Conservation (phyloP, 2,113 vertebrate genomes). For the Amphiprion percula region DNA sequence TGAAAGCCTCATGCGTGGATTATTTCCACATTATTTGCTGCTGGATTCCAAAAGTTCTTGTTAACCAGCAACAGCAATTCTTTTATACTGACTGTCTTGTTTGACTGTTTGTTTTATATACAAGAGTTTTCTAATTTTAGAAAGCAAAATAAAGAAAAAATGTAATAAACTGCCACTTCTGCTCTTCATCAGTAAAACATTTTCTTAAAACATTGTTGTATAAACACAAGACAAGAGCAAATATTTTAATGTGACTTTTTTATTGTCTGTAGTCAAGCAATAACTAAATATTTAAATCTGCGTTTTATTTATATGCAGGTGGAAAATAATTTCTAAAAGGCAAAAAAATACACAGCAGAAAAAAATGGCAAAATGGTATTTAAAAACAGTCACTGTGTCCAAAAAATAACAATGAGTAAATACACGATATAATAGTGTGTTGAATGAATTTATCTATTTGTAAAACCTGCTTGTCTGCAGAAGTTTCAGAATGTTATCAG, state of each 20-base stretch:
- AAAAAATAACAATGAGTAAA: conserved; percentile 75
- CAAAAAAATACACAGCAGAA: conserved; percentile 19
- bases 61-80: conserved; percentile 60
- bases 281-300: conserved; percentile 42
- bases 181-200: not conserved
- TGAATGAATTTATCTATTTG: conserved; percentile 82
- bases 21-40: conserved; percentile 77
- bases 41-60: conserved; percentile 68
- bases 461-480: conserved; percentile 82
- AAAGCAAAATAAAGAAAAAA: conserved; percentile 18
- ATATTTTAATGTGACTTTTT: conserved; percentile 11
- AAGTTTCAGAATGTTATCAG: conserved; percentile 87
- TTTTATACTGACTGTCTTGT: conserved; percentile 16
- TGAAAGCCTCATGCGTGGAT: conserved; percentile 73
- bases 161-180: not conserved
- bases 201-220: conserved; percentile 24
- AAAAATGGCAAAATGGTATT: conserved; percentile 41
- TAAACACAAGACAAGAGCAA: conserved; percentile 15
- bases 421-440: conserved; percentile 68
- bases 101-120: conserved; percentile 22
- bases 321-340: conserved; percentile 43
- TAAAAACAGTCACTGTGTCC: conserved; percentile 51
- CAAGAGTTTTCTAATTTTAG: not conserved
- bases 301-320: conserved; percentile 46
- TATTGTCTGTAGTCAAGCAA: conserved; percentile 16